phyloP scores from a whole-genome alignment of 2,888 invertebrate species.

The Exocentrus adspersus region DNA sequence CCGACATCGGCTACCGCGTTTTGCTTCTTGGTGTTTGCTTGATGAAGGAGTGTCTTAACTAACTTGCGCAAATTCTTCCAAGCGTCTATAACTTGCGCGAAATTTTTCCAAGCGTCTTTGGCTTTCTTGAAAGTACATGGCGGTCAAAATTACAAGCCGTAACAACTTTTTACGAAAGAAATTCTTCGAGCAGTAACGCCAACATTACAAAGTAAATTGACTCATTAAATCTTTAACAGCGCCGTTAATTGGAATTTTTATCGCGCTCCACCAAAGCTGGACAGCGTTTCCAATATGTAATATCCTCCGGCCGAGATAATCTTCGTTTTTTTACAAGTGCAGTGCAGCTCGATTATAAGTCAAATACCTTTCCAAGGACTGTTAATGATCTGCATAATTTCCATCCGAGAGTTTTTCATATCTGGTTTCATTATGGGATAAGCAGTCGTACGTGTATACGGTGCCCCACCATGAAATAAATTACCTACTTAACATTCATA shows the following conservation, averaged over 20 bases:
- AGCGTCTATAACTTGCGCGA: too few species aligned
- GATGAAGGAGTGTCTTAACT: slow-evolving; percentile 24
- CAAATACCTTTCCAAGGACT: not conserved
- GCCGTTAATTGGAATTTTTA: slow-evolving; percentile 32
- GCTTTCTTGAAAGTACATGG: too few species aligned
- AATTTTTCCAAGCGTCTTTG: too few species aligned
- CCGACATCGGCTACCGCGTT: too few species aligned
- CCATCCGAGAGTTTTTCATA: not conserved
- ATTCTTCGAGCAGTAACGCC: slow-evolving; percentile 26
- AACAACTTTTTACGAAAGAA: slow-evolving; percentile 9
- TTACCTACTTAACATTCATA: not conserved
- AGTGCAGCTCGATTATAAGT: not conserved
- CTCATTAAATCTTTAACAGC: slow-evolving; percentile 33
- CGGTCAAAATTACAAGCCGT: too few species aligned
- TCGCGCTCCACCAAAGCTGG: slow-evolving; percentile 3
- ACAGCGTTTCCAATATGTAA: not conserved
- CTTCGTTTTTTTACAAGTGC: not conserved
- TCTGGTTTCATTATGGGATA: not conserved
- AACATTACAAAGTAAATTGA: slow-evolving; percentile 28
- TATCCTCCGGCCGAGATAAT: not conserved
- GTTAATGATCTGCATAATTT: not conserved
- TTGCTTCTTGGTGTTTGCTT: slow-evolving; percentile 33
- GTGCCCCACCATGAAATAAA: not conserved
- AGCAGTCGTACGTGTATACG: not conserved
- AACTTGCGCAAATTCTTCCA: too few species aligned